phyloP scores from a whole-genome alignment of 2,113 vertebrate genomes.

The Phylloscopus trochilus region DNA sequence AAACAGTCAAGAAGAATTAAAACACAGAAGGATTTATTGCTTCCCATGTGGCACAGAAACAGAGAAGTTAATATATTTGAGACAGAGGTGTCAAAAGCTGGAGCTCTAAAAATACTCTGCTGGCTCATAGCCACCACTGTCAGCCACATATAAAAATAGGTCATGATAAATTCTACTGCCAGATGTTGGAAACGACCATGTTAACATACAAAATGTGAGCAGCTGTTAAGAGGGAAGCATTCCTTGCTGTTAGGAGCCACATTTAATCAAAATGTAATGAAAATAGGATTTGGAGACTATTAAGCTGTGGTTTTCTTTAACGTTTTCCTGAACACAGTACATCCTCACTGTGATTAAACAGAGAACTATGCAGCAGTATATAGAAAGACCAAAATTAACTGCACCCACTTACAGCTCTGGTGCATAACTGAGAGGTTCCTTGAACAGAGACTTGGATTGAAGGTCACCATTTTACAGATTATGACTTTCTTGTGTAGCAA shows the following conservation, averaged over 20 bases:
- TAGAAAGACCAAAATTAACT: background rate
- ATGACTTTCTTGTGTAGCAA: background rate
- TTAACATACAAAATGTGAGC: background rate
- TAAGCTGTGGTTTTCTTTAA: background rate
- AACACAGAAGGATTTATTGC: background rate
- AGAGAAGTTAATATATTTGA: background rate
- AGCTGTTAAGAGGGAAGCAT: background rate
- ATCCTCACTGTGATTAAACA: background rate
- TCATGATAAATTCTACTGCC: background rate
- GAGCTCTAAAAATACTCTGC: background rate
- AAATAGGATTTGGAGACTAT: background rate
- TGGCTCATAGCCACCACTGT: background rate
- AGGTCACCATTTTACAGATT: background rate
- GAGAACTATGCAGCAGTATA: background rate
- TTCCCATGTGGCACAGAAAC: background rate
- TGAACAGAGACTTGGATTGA: background rate
- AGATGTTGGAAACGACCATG: background rate
- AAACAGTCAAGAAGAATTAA: background rate
- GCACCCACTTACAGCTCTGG: accelerated
- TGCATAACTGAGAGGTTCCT: background rate
- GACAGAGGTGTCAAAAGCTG: background rate
- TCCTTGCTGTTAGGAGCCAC: background rate
- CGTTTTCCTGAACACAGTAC: background rate
- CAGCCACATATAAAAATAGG: background rate
- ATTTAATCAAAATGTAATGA: background rate